Conservation (phyloP, 2,113 vertebrate genomes). For the Cyprinus carpio region DNA sequence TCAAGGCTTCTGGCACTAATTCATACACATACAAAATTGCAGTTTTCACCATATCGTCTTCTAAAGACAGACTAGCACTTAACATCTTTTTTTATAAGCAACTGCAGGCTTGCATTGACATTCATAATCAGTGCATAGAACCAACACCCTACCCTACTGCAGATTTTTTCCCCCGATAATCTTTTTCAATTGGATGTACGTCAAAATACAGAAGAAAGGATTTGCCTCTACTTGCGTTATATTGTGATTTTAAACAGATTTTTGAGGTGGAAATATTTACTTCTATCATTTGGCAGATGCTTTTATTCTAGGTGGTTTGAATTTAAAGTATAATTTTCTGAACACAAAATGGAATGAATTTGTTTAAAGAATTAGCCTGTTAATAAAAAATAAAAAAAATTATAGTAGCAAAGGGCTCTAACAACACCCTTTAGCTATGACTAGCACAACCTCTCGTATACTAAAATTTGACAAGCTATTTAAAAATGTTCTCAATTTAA, state of each 20-base stretch:
- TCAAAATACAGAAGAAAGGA: neutral
- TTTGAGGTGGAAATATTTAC: neutral
- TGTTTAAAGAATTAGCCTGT: neutral
- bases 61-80: too few relatives aligned
- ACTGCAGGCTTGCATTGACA: too few relatives aligned
- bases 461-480: neutral
- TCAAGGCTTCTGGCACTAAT: too few relatives aligned
- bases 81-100: too few relatives aligned
- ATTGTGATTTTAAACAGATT: neutral
- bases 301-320: neutral
- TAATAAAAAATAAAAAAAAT: neutral
- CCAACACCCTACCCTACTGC: neutral
- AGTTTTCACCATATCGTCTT: too few relatives aligned
- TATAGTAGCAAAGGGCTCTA: neutral
- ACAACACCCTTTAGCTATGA: neutral
- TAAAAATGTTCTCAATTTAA: conserved; percentile 4
- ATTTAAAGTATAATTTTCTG: neutral
- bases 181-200: neutral
- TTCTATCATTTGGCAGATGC: neutral
- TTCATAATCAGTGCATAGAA: too few relatives aligned
- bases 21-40: too few relatives aligned
- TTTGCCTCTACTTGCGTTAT: neutral
- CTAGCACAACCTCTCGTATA: neutral
- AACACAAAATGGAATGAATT: neutral
- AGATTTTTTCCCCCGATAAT: neutral